These are phyloP conservation scores for Drosophila tanythrix DNA, from an alignment of 2,888 invertebrate genomes.

Conservation along the genomic window DNA sequence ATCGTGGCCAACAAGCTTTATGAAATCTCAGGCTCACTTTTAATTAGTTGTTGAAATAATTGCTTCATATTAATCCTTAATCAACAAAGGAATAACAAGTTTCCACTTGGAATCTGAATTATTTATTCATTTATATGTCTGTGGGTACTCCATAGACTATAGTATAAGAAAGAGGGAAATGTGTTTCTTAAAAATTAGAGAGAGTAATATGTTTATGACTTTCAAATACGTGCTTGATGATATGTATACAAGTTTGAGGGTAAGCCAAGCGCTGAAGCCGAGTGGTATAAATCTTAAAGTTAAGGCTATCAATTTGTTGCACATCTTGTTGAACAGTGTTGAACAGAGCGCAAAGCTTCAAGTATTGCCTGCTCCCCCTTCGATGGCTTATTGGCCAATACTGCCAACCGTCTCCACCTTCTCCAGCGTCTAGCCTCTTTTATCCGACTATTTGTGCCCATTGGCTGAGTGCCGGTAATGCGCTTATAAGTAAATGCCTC, in stretches of 20 bases:
- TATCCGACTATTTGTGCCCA: background rate
- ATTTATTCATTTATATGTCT: background rate
- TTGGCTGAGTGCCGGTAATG: slow-evolving; percentile 39
- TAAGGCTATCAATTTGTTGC: background rate
- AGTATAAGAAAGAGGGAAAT: no score
- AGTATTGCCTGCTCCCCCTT: slow-evolving; percentile 21
- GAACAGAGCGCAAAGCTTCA: slow-evolving; percentile 13
- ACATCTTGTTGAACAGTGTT: slow-evolving; percentile 17
- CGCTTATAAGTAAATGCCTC: slow-evolving; percentile 39
- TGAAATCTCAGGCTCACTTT: background rate
- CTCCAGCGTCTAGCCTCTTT: background rate
- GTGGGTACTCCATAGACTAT: background rate
- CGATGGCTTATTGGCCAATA: slow-evolving; percentile 21
- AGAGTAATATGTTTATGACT: background rate
- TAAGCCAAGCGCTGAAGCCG: background rate
- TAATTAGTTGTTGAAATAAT: background rate
- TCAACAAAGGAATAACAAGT: background rate
- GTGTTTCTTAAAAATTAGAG: background rate
- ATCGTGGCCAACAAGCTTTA: background rate
- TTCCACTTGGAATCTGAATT: background rate
- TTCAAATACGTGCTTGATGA: background rate
- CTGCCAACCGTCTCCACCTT: background rate
- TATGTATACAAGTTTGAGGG: background rate
- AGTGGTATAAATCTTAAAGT: background rate
- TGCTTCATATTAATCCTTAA: background rate